These are phyloP conservation scores for Trachelus stipa DNA, from an alignment of 2,888 invertebrate genomes.

Conservation along the genomic window DNA sequence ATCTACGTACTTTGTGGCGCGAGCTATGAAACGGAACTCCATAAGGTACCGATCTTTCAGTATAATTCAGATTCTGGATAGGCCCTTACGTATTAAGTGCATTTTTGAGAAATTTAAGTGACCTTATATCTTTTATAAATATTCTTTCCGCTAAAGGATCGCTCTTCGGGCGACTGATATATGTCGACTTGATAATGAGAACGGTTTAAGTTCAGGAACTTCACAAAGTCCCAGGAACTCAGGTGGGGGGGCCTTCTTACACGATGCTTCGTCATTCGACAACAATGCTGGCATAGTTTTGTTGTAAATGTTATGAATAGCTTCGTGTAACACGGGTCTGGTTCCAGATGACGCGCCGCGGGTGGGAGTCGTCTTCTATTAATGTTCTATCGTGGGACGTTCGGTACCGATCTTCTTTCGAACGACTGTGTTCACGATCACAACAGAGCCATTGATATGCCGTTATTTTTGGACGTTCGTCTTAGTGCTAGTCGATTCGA, in stretches of 20 bases:
- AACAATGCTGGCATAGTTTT: constrained; percentile 33
- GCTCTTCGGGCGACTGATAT: neutral
- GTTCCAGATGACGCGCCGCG: constrained; percentile 38
- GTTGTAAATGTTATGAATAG: constrained; percentile 47
- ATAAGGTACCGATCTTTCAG: neutral
- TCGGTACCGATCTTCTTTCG: constrained; percentile 15
- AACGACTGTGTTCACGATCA: constrained; percentile 1
- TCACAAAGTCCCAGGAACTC: neutral
- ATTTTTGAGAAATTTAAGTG: neutral
- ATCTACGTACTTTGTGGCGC: neutral
- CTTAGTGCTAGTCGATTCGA: constrained; percentile 3
- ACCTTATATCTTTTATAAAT: neutral
- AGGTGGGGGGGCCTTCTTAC: constrained; percentile 23
- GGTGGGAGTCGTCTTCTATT: constrained; percentile 44
- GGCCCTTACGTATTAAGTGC: neutral
- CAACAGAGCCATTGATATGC: constrained; percentile 11
- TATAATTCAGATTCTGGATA: neutral
- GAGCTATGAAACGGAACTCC: neutral
- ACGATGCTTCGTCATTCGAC: constrained; percentile 41
- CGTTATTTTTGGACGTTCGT: constrained; percentile 8
- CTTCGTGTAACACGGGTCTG: constrained; percentile 48
- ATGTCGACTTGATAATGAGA: neutral
- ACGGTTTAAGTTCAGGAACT: neutral
- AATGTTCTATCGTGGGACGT: constrained; percentile 25
- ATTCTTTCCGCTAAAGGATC: neutral